Evolutionary conservation across 1,140 invertebrate genomes (phyloP), one percentile per base, ranked within the genome.

Genomic region (Bacillus rossius): DNA sequence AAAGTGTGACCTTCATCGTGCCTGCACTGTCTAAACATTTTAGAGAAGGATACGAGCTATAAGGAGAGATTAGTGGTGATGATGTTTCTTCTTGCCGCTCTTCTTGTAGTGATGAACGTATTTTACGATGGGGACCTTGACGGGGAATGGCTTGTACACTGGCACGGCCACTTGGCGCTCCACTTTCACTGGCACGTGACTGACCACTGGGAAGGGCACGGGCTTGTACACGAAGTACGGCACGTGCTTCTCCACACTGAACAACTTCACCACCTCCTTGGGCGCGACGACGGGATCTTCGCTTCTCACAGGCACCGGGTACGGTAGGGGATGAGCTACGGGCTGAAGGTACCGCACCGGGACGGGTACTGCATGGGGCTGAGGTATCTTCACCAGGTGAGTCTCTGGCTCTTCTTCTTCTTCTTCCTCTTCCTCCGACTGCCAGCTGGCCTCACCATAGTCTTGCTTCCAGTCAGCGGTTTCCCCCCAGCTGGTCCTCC

Each of bases 51-150:
- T n/a, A n/a, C n/a, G n/a, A n/a, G n/a, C n/a, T n/a, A n/a, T 34
- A 10, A 34, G 29, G 29, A 10, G 10, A 34, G 29, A 34, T 34
- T 34, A n/a, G n/a, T 10, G 10, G 29, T 34, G 29, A 34, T 34
- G 10, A 10, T 34, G 29, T 10, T 34, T 34, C 29, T 34, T 34
- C 29, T 34, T 34, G 29, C 29, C 29, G 4, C 29, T 10, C 29
- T 10, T 4, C 29, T 13, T n/a, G 43, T 49, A 49, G 45, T 57
- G 55, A 29, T 57, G 43, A 2, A 57, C 20, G 55, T 48, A 49
- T 29, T 57, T 48, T 16, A 50, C 29, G 26, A 57, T 29, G 43
- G 43, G 55, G 10, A 49, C 47, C 43, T 57, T 50, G 43, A 57
- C 55, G 23, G 55, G 43, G 45, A 48, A 57, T n/a, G 55, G 55